Percentiles rank a stretch among this genome's conserved stretches.
Evolutionary conservation across 2,888 invertebrate species (phyloP).

Genomic region (Congeria kusceri): DNA sequence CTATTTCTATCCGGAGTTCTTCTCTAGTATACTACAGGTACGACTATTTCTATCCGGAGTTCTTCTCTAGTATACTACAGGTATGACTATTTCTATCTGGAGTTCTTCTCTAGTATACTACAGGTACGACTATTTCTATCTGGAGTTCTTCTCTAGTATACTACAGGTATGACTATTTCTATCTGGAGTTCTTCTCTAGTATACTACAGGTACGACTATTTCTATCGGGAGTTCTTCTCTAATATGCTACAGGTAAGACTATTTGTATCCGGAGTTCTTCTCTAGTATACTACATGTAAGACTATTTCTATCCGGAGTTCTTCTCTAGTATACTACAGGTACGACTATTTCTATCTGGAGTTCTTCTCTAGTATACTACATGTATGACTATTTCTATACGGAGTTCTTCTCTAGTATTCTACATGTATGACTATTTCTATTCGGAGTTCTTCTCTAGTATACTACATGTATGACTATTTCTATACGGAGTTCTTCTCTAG

Average conservation of each 20-base stretch:
- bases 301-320: too few relatives aligned
- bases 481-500: too few relatives aligned
- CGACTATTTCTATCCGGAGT: conserved; percentile 32
- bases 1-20: conserved; percentile 93
- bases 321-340: too few relatives aligned
- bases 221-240: too few relatives aligned
- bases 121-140: conserved; percentile 87
- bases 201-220: conserved; percentile 89
- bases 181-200: conserved; percentile 93
- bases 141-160: too few relatives aligned
- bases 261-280: conserved; percentile 93
- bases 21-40: conserved; percentile 92
- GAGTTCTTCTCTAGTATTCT: too few relatives aligned
- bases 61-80: too few relatives aligned
- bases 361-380: conserved; percentile 93
- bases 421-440: too few relatives aligned
- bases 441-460: conserved; percentile 93
- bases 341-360: conserved; percentile 93
- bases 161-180: too few relatives aligned
- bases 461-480: conserved; percentile 88
- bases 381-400: conserved; percentile 86
- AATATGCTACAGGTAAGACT: too few relatives aligned
- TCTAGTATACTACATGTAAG: conserved; percentile 91
- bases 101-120: conserved; percentile 92
- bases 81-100: conserved; percentile 93